These are phyloP conservation scores for Eurytoma californica DNA, from an alignment of 2,888 invertebrate genomes.

Conservation along the genomic window DNA sequence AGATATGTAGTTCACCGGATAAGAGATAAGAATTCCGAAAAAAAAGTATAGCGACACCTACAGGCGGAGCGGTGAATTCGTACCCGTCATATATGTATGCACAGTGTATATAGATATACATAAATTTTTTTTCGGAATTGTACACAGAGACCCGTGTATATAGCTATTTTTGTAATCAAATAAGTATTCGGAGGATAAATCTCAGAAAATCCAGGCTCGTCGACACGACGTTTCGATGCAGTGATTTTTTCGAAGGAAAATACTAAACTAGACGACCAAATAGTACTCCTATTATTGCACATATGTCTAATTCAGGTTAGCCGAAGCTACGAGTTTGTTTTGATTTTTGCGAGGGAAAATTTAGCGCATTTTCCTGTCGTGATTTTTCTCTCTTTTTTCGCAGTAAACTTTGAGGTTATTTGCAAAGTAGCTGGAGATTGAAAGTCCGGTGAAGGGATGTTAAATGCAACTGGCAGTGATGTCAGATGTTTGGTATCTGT, in stretches of 20 bases:
- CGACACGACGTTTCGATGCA: no score
- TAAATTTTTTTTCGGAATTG: neutral
- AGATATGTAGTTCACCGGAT: no score
- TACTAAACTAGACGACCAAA: no score
- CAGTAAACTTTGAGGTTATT: constrained; percentile 39
- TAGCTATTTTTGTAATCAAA: neutral
- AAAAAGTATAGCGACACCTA: constrained; percentile 18
- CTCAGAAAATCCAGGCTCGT: no score
- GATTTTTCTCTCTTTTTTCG: no score
- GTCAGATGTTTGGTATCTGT: constrained; percentile 53
- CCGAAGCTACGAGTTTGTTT: no score
- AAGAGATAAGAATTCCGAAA: neutral
- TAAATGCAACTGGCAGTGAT: constrained; percentile 44
- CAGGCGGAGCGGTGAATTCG: constrained; percentile 1
- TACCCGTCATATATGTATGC: constrained; percentile 18
- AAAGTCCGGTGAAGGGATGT: neutral
- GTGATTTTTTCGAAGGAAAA: no score
- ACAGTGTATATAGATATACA: neutral
- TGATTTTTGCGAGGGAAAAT: no score
- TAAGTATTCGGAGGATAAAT: neutral
- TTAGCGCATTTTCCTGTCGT: no score
- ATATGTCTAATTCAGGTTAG: no score
- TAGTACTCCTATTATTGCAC: no score
- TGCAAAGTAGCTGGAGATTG: no score
- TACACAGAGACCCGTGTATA: constrained; percentile 9